Percentiles rank a stretch among this genome's conserved stretches.
Evolutionary conservation across 2,888 invertebrate species (phyloP).

Genomic region (Glyphotaelius pellucidus): DNA sequence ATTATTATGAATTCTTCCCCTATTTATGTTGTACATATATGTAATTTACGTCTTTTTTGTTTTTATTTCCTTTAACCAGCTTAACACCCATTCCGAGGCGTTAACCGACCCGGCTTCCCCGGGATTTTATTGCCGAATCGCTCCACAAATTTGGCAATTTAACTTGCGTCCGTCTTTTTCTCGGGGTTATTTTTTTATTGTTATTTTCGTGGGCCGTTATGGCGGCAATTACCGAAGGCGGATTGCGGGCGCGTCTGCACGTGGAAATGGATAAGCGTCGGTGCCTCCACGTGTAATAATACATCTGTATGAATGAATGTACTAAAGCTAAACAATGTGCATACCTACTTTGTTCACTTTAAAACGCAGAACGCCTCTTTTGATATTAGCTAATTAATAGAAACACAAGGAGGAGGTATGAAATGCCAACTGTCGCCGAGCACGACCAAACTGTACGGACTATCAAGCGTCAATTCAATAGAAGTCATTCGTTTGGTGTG

Average conservation of each 20-base stretch:
- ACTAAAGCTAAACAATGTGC: neutral
- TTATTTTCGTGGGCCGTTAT: constrained; percentile 30
- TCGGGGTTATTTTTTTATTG: constrained; percentile 29
- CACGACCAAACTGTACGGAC: too few relatives aligned
- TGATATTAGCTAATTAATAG: too few relatives aligned
- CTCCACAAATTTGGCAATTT: constrained; percentile 23
- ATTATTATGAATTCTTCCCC: neutral
- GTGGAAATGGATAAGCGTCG: neutral
- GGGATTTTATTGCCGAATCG: neutral
- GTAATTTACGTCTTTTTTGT: neutral
- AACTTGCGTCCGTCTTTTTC: constrained; percentile 14
- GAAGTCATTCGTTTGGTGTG: too few relatives aligned
- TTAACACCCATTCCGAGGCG: constrained; percentile 6
- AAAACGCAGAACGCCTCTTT: neutral
- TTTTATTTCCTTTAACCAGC: neutral
- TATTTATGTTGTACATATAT: neutral
- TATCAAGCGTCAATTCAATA: too few relatives aligned
- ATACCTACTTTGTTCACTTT: neutral
- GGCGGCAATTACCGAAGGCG: constrained; percentile 12
- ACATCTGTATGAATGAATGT: neutral
- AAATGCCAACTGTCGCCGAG: too few relatives aligned
- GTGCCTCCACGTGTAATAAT: neutral
- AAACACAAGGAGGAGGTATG: too few relatives aligned
- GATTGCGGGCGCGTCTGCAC: constrained; percentile 5
- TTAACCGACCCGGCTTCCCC: constrained; percentile 18